Percentiles rank a stretch among this genome's conserved stretches.
These are phyloP conservation scores for Morone chrysops DNA, from an alignment of 2,113 vertebrate species.

Conservation along the genomic window DNA sequence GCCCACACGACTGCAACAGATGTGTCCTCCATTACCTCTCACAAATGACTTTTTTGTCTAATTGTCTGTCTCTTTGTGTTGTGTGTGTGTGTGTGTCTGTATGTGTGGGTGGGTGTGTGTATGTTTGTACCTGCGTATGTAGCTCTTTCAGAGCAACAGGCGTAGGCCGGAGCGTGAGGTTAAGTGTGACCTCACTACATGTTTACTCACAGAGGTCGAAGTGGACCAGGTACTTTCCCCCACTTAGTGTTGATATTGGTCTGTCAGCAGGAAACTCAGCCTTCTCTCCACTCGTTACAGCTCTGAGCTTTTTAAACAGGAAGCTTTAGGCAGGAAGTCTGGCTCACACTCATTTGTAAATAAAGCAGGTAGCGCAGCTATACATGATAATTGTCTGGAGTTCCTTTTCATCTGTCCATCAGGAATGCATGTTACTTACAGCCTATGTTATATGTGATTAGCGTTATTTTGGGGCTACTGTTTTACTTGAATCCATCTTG, in stretches of 20 bases:
- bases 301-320: conserved; percentile 73
- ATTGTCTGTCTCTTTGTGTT: conserved; percentile 61
- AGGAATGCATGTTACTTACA: neutral
- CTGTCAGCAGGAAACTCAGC: conserved; percentile 84
- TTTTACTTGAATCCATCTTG: neutral
- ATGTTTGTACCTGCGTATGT: conserved; percentile 64
- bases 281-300: conserved; percentile 46
- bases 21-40: conserved; percentile 1
- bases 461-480: neutral
- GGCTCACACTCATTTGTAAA: conserved; percentile 64
- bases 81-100: conserved; percentile 26
- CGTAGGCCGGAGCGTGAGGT: conserved; percentile 80
- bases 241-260: conserved; percentile 59
- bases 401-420: conserved; percentile 17
- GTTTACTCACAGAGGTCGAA: conserved; percentile 90
- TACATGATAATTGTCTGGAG: conserved; percentile 25
- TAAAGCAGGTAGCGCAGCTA: conserved; percentile 55
- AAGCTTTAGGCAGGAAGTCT: conserved; percentile 74
- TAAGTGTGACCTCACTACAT: conserved; percentile 83
- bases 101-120: conserved; percentile 14
- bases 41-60: conserved; percentile 48
- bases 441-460: neutral
- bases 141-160: conserved; percentile 93
- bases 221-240: conserved; percentile 89
- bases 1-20: neutral